Percentiles rank a stretch among this genome's conserved stretches.
Evolutionary conservation across 2,888 invertebrate species (phyloP).

Genomic region (Tortricodes alternella): DNA sequence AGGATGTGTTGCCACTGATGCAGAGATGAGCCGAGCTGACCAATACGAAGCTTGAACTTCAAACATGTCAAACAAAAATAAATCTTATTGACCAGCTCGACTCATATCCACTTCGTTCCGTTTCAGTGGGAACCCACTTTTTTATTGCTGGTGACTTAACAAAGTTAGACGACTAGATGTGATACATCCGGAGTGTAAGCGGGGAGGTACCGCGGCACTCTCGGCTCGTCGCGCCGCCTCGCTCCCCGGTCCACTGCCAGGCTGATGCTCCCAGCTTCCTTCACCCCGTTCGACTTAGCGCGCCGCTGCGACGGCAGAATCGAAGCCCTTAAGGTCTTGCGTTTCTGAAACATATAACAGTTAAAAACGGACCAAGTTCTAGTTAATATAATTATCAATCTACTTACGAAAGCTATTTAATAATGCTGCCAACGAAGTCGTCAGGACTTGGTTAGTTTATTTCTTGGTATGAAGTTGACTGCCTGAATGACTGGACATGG

Average conservation of each 20-base stretch:
- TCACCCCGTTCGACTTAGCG: constrained; percentile 90
- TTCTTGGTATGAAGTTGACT: constrained; percentile 13
- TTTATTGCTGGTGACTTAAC: neutral
- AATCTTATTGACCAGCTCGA: too few species aligned
- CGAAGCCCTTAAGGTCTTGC: constrained; percentile 92
- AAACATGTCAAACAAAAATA: too few species aligned
- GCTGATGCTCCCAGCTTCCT: constrained; percentile 91
- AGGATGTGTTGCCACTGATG: too few species aligned
- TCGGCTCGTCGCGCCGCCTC: constrained; percentile 85
- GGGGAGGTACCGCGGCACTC: constrained; percentile 87
- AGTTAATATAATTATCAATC: constrained; percentile 40
- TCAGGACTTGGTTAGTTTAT: constrained; percentile 16
- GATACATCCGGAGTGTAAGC: constrained; percentile 92
- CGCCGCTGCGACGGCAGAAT: constrained; percentile 90
- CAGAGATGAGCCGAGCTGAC: too few species aligned
- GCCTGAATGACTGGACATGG: constrained; percentile 20
- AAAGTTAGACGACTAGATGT: constrained; percentile 87
- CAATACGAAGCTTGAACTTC: too few species aligned
- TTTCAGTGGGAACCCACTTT: too few species aligned
- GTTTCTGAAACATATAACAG: constrained; percentile 86
- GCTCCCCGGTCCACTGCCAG: constrained; percentile 87
- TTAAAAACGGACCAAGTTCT: constrained; percentile 29
- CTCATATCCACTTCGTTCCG: too few species aligned
- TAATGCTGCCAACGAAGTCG: constrained; percentile 50
- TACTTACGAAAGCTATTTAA: constrained; percentile 69